phyloP scores from a whole-genome alignment of 2,113 vertebrate genomes.

The Heterochromis multidens region DNA sequence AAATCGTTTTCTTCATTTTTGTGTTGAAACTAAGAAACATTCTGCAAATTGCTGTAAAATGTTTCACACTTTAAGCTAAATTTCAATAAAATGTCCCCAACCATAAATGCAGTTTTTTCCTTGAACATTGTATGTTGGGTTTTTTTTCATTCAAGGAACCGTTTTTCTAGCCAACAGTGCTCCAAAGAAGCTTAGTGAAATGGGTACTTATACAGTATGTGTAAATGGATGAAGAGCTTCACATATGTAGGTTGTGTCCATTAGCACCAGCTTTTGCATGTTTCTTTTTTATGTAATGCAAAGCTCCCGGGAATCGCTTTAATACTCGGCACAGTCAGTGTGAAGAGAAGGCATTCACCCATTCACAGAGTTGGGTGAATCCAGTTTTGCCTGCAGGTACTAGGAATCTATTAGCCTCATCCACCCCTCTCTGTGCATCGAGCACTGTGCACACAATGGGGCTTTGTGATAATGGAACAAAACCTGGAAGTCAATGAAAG shows the following conservation, averaged over 20 bases:
- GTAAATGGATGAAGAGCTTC: background rate
- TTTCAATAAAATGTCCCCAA: background rate
- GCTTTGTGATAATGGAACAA: constrained; percentile 30
- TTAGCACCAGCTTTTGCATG: background rate
- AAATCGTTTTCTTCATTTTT: background rate
- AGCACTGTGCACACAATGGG: constrained; percentile 7
- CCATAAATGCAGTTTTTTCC: background rate
- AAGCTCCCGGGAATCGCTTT: background rate
- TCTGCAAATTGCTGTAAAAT: background rate
- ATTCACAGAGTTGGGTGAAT: constrained; percentile 2
- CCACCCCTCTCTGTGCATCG: background rate
- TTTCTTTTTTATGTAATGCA: background rate
- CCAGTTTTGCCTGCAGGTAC: constrained; percentile 14
- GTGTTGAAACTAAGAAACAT: background rate
- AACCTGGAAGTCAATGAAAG: constrained; percentile 38
- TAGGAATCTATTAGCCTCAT: constrained; percentile 16
- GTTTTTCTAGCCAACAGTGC: background rate
- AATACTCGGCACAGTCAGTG: background rate
- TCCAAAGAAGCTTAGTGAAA: background rate
- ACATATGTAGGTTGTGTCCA: background rate
- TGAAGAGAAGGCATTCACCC: background rate
- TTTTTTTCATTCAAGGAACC: background rate
- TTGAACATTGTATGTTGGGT: background rate
- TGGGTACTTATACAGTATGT: background rate
- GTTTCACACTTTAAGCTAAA: background rate